These are phyloP conservation scores for Hydrochoerus hydrochaeris DNA, from an alignment of 2,113 vertebrate species.

Conservation along the genomic window DNA sequence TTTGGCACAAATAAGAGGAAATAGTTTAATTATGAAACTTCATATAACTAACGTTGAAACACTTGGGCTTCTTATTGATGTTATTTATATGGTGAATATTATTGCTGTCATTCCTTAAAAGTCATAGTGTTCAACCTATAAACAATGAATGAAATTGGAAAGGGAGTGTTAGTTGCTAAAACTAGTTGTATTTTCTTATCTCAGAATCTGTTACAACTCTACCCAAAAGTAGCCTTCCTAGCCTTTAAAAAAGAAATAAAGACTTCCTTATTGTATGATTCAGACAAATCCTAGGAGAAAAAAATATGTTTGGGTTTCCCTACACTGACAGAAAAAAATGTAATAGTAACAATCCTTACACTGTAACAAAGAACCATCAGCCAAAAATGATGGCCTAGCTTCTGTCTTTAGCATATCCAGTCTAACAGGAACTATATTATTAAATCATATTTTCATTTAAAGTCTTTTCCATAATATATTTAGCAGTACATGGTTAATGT, in stretches of 20 bases:
- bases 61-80: background rate
- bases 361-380: background rate
- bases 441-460: slow-evolving; percentile 19
- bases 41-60: slow-evolving; percentile 13
- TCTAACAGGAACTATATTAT: background rate
- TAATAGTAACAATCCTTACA: slow-evolving; percentile 15
- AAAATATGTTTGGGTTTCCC: background rate
- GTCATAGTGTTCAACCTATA: background rate
- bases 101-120: background rate
- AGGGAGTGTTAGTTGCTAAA: background rate
- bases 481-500: background rate
- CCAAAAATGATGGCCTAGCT: background rate
- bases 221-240: background rate
- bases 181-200: background rate
- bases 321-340: background rate
- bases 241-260: slow-evolving; percentile 51
- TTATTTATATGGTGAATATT: background rate
- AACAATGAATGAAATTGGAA: background rate
- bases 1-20: background rate
- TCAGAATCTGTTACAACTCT: background rate
- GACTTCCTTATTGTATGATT: background rate
- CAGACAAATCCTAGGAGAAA: background rate
- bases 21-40: slow-evolving; percentile 5
- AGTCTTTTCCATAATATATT: slow-evolving; percentile 34
- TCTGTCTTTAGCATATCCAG: background rate